phyloP scores from a whole-genome alignment of 2,113 vertebrate species.

The Oreochromis aureus region DNA sequence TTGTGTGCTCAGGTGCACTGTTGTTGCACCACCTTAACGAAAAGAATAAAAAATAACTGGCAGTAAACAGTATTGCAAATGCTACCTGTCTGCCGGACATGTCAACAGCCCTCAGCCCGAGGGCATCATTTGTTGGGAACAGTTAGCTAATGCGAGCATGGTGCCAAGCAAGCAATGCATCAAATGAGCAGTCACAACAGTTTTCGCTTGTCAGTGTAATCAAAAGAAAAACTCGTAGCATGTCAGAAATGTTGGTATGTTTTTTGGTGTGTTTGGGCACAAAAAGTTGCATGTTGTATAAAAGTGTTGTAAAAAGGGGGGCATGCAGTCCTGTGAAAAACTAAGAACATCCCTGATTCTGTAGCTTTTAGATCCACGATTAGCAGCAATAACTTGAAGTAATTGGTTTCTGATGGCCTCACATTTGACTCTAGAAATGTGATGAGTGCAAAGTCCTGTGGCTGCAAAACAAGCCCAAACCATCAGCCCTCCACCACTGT shows the following conservation, averaged over 20 bases:
- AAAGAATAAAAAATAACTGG: background rate
- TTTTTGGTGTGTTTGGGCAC: background rate
- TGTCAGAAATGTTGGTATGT: background rate
- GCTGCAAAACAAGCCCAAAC: background rate
- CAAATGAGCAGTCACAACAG: background rate
- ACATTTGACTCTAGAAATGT: background rate
- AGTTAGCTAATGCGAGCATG: background rate
- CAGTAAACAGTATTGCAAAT: background rate
- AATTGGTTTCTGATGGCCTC: background rate
- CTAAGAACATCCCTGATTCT: background rate
- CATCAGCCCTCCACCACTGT: background rate
- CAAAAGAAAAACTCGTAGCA: background rate
- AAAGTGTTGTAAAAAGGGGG: background rate
- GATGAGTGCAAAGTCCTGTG: background rate
- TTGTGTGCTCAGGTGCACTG: background rate
- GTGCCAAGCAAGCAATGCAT: background rate
- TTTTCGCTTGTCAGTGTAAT: background rate
- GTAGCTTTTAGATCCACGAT: background rate
- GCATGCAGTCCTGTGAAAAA: background rate
- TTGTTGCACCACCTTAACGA: background rate
- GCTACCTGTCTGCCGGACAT: background rate
- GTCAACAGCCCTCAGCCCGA: background rate
- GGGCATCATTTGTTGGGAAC: background rate
- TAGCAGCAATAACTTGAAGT: background rate
- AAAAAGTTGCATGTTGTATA: background rate